These are phyloP conservation scores for Microtus oregoni DNA, from an alignment of 2,113 vertebrate genomes.

Conservation along the genomic window DNA sequence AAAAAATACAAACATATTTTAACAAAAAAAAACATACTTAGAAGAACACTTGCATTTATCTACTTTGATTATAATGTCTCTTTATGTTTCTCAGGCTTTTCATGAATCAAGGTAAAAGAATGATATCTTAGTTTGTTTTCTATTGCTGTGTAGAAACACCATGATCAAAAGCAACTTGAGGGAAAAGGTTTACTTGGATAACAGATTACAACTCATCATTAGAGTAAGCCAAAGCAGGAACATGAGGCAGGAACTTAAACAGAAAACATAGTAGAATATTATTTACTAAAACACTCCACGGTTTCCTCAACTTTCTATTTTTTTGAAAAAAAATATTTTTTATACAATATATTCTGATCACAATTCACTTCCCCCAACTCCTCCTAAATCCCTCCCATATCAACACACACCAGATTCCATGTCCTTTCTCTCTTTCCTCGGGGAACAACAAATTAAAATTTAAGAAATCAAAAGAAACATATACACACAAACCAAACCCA, in stretches of 20 bases:
- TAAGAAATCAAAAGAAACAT: not conserved
- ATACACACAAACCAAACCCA: not conserved
- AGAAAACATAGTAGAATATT: not conserved
- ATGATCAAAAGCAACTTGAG: not conserved
- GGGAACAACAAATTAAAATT: not conserved
- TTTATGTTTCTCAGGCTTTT: not conserved
- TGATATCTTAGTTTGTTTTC: not conserved
- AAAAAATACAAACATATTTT: slow-evolving; percentile 38
- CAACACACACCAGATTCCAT: not conserved
- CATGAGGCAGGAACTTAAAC: not conserved
- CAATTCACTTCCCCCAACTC: not conserved
- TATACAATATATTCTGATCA: not conserved
- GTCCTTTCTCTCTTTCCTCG: not conserved
- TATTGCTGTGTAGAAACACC: not conserved
- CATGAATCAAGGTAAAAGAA: not conserved
- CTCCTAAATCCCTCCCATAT: not conserved
- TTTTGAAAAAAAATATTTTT: not conserved
- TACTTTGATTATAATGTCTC: not conserved
- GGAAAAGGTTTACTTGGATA: not conserved
- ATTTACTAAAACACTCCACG: not conserved
- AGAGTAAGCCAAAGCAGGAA: not conserved
- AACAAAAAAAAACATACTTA: slow-evolving; percentile 17
- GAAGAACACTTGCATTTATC: not conserved
- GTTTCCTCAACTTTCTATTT: not conserved
- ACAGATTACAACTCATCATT: not conserved